phyloP scores from a whole-genome alignment of 2,888 invertebrate genomes.

The Timema cristinae region DNA sequence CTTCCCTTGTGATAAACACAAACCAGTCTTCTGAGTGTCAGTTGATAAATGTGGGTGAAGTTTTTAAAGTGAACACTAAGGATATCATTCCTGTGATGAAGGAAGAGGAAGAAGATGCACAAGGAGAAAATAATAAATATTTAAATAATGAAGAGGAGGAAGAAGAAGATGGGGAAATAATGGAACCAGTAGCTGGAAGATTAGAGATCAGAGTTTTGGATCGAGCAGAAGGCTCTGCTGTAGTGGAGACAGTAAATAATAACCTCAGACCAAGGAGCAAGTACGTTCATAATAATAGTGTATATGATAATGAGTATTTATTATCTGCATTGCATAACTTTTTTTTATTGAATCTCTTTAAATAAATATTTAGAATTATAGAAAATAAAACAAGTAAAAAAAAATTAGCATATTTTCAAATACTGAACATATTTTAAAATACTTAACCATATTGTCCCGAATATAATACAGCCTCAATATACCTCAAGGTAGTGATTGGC shows the following conservation, averaged over 20 bases:
- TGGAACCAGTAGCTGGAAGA: conserved; percentile 67
- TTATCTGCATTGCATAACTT: too few species aligned
- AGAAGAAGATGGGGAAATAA: conserved; percentile 43
- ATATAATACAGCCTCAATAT: too few species aligned
- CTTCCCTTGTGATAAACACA: too few species aligned
- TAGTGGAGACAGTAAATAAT: conserved; percentile 35
- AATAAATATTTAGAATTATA: too few species aligned
- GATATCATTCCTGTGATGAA: conserved; percentile 20
- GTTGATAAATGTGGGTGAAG: too few species aligned
- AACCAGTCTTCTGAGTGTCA: too few species aligned
- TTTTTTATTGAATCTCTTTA: too few species aligned
- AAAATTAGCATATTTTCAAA: too few species aligned
- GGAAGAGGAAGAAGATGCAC: conserved; percentile 10
- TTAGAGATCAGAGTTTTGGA: conserved; percentile 71
- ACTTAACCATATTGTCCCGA: too few species aligned
- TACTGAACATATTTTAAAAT: too few species aligned
- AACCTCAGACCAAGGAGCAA: conserved; percentile 34
- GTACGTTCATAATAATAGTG: background rate
- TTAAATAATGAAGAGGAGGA: conserved; percentile 24
- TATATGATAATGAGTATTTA: background rate
- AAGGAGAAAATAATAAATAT: conserved; percentile 13
- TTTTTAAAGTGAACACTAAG: conserved; percentile 1
- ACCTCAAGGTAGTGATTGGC: too few species aligned
- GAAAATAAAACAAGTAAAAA: too few species aligned
- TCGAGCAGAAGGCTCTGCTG: conserved; percentile 34